phyloP scores from a whole-genome alignment of 1,140 invertebrate genomes.

The Pantala flavescens region DNA sequence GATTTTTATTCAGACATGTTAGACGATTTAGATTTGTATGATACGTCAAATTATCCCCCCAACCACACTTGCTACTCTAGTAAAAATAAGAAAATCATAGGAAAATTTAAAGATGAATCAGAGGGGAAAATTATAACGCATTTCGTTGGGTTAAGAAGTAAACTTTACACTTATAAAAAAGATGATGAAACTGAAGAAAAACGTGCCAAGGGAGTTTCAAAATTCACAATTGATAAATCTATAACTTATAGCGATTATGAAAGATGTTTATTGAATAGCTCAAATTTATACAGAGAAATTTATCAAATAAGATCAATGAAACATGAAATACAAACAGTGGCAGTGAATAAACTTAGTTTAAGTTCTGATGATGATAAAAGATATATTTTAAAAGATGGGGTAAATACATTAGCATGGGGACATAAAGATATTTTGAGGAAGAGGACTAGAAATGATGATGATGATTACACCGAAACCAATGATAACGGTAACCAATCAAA shows the following conservation, averaged over 20 bases:
- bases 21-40: not conserved
- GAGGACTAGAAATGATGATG: no score
- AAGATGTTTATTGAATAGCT: not conserved
- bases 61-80: slow-evolving; percentile 21
- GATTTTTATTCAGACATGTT: not conserved
- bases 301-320: slow-evolving; percentile 11
- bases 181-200: not conserved
- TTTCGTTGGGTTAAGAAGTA: not conserved
- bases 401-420: slow-evolving; percentile 14
- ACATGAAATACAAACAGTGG: slow-evolving; percentile 12
- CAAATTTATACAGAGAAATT: not conserved
- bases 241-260: slow-evolving; percentile 11
- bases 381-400: not conserved
- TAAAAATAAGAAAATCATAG: not conserved
- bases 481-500: no score
- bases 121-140: not conserved
- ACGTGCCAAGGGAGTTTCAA: not conserved
- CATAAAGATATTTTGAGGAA: not conserved
- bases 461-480: no score
- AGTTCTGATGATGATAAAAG: slow-evolving; percentile 14
- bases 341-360: slow-evolving; percentile 7
- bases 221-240: not conserved
- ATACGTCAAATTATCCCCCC: not conserved
- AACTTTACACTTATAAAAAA: not conserved
- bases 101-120: slow-evolving; percentile 14